Percentiles rank a stretch among this genome's conserved stretches.
These are phyloP conservation scores for Nestor notabilis DNA, from an alignment of 2,113 vertebrate species.

Conservation along the genomic window DNA sequence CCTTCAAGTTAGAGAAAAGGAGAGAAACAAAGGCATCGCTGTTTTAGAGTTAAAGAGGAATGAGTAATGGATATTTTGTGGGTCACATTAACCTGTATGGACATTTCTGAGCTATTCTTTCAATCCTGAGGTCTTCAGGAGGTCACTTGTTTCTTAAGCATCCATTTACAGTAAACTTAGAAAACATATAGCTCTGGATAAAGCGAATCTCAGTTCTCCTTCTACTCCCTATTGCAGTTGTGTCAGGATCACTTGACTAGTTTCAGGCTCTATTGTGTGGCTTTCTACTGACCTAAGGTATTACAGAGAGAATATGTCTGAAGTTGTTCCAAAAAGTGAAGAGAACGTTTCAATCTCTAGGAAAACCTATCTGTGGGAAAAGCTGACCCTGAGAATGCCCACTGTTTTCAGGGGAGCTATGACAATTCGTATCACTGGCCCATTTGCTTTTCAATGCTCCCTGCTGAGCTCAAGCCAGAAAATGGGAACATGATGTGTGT, in stretches of 20 bases:
- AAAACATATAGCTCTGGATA: background rate
- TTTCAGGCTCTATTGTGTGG: background rate
- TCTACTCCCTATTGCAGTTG: background rate
- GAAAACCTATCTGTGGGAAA: background rate
- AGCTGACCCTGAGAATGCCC: background rate
- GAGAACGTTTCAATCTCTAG: background rate
- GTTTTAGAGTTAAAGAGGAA: background rate
- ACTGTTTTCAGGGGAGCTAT: background rate
- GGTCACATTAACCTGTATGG: conserved; percentile 10
- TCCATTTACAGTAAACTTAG: background rate
- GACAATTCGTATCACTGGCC: background rate
- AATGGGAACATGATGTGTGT: rapidly evolving
- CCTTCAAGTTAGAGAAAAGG: background rate
- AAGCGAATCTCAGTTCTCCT: background rate
- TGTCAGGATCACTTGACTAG: background rate
- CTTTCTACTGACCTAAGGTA: background rate
- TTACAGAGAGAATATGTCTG: background rate
- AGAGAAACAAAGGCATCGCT: conserved; percentile 24
- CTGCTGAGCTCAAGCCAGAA: background rate
- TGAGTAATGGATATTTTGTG: conserved; percentile 27
- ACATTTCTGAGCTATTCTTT: conserved; percentile 12
- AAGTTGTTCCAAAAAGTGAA: background rate
- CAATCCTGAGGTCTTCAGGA: conserved; percentile 4
- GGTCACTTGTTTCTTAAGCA: background rate
- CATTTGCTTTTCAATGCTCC: background rate